These are phyloP conservation scores for Ericerus pela DNA, from an alignment of 1,140 invertebrate species.

Conservation along the genomic window DNA sequence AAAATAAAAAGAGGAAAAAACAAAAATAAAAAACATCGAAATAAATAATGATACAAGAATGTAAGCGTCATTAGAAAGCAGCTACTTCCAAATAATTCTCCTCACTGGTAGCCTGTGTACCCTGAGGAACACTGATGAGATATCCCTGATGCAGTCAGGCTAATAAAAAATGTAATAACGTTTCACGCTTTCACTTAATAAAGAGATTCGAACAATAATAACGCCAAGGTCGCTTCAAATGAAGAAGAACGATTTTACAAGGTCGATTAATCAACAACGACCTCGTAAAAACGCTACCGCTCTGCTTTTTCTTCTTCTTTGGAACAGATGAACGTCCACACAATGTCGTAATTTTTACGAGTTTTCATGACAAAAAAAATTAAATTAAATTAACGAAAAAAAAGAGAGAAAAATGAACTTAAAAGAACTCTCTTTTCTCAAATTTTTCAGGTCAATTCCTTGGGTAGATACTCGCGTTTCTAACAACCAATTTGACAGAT, in stretches of 20 bases:
- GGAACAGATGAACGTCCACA: no score
- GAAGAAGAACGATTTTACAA: constrained; percentile 11
- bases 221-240: constrained; percentile 9
- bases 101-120: background rate
- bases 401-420: no score
- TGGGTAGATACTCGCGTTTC: no score
- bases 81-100: no score
- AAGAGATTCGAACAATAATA: constrained; percentile 10
- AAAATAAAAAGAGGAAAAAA: background rate
- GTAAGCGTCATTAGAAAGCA: no score
- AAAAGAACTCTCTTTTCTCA: no score
- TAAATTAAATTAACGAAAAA: no score
- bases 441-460: no score
- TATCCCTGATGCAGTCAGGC: constrained; percentile 7
- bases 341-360: no score
- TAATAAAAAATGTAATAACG: constrained; percentile 9
- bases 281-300: constrained; percentile 8
- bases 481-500: no score
- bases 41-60: background rate
- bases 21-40: background rate
- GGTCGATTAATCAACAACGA: constrained; percentile 4
- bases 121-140: background rate
- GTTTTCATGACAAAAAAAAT: no score
- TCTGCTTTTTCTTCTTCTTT: background rate
- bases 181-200: constrained; percentile 11